Base-by-base conservation (phyloP, 2,797 vertebrate species). In the Manis javanica region DNA sequence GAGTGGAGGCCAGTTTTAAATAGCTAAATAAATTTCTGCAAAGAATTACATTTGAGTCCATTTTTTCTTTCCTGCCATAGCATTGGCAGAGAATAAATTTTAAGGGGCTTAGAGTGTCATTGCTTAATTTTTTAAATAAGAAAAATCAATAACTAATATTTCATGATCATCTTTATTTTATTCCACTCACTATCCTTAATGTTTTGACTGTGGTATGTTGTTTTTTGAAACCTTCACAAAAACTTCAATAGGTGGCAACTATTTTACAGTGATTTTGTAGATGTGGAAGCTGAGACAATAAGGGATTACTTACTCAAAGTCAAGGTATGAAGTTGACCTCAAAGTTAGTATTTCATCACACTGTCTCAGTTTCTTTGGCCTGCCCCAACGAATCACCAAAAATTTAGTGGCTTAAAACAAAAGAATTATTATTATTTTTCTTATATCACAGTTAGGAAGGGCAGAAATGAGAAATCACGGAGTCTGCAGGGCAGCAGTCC, bases 11-110 rank as follows among this genome's bases (percentile, higher is more conserved):
- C 34, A 77, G 14, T 84, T 95, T 46, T 71, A 49, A 94, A 90
- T 29, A 86, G 75, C 23, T 90, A 92, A 90, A 57, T 69, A 91
- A 68, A 84, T 68, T 10, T 78, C 68, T 61, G 19, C 12, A 49
- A 84, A 74, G 7, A 39, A 88, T 88, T 84, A 81, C 18, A 14
- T 82, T 31, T 64, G 15, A 78, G 24, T 74, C 8, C 29, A 13
- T 59, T 46, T 84, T 69, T 90, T 87, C 12, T 68, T 83, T 46
- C 46, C 49, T 96, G 21, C 39, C 53, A 21, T 2, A n/a, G 31
- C 11, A 46, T 7, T 42, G 66, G 10, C 37, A 12, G 19, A 69
- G 37, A 68, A 87, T 23, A 37, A 64, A 88, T 14, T 78, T 5
- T 49, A 86, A 85, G 19, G 7, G 5, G 16, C 61, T 18, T 61